These are phyloP conservation scores for Drosophila melanica DNA, from an alignment of 1,140 invertebrate genomes.

Conservation along the genomic window DNA sequence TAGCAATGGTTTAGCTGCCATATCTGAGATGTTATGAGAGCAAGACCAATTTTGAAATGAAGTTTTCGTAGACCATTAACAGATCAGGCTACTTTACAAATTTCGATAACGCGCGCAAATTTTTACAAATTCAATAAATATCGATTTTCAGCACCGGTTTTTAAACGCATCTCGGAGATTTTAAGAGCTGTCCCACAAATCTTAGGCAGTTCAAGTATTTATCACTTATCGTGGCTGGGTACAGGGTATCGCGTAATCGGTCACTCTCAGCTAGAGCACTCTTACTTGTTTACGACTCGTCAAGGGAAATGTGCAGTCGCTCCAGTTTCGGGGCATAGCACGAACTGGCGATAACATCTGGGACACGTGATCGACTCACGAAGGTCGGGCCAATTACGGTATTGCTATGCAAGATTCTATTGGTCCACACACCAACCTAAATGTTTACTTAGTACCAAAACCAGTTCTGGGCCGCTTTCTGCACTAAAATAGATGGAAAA, in stretches of 20 bases:
- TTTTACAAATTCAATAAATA: too few relatives aligned
- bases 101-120: too few relatives aligned
- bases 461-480: slow-evolving; percentile 49
- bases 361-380: slow-evolving; percentile 36
- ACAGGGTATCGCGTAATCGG: background rate
- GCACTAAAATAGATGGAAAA: slow-evolving; percentile 37
- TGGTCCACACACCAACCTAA: slow-evolving; percentile 6
- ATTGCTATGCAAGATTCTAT: background rate
- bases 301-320: slow-evolving; percentile 28
- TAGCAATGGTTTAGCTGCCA: too few relatives aligned
- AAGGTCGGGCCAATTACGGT: slow-evolving; percentile 38
- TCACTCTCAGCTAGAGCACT: background rate
- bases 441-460: slow-evolving; percentile 38
- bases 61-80: too few relatives aligned
- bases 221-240: background rate
- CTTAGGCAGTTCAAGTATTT: background rate
- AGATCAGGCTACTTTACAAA: too few relatives aligned
- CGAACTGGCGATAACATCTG: slow-evolving; percentile 25
- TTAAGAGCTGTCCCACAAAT: background rate
- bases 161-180: too few relatives aligned
- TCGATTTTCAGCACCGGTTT: too few relatives aligned
- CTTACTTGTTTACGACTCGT: slow-evolving; percentile 9
- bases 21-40: too few relatives aligned
- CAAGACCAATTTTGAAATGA: too few relatives aligned
- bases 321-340: slow-evolving; percentile 12